Base-by-base conservation (phyloP, 2,888 invertebrate genomes). In the Emesis furor region DNA sequence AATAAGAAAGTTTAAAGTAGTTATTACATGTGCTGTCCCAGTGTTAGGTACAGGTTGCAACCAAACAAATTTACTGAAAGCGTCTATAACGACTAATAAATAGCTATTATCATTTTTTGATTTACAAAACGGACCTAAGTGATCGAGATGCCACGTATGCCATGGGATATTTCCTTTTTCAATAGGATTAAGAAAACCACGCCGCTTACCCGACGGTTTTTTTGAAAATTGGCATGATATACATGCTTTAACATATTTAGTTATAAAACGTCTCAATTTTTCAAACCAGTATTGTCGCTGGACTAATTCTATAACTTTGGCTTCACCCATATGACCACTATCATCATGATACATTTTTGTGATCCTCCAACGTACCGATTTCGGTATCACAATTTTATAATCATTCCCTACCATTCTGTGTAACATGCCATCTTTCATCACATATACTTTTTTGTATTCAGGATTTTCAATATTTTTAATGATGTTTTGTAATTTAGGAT, bases 111-210 rank as follows among this genome's bases (percentile, higher is more conserved):
- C 80, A 30, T 68, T 37, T 39, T 10, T 62, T 46, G 78, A 78
- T n/a, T 55, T 39, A 65, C 79, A 79, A 77, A 87, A 85, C 6
- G 87, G 85, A 1, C 87, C 85, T n/a, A 87, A 62, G 35, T 87
- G 84, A 42, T 81, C 81, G 7, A 81, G 2, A 46, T 81, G 78
- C 24, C 55, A 35, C 2, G 83, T 83, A 17, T 72, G 32, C 12
- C 3, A 46, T 46, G 46, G 46, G 5, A 46, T 8, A 1, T 46
- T 46, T 46, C 46, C 6, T 6, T 46, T 46, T 2, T 46, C 46
- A 12, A 46, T 46, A 46, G 46, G 46, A 12, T 46, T 46, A 8
- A 46, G 12, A 79, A 88, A 51, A 30, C 87, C 85, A 1, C 72
- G 17, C 55, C 81, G 78, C 10, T 46, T 67, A 0, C 85, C 84